Evolutionary conservation across 2,797 vertebrate genomes (phyloP).

Genomic region (Scolopax rusticola): DNA sequence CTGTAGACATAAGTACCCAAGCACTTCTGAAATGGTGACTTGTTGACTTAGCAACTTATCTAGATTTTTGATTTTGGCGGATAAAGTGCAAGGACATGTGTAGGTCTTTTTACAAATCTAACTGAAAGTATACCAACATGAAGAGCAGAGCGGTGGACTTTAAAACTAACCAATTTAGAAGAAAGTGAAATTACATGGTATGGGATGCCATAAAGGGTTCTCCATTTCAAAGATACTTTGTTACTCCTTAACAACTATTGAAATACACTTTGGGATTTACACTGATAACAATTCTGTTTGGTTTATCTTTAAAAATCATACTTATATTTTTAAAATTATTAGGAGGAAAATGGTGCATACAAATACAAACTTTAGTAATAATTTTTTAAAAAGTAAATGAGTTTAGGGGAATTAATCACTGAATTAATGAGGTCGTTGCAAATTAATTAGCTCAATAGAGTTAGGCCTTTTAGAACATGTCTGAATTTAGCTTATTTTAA

Average conservation of each 20-base stretch:
- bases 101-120: background rate
- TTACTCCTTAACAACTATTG: background rate
- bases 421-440: slow-evolving; percentile 49
- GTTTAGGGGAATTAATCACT: background rate
- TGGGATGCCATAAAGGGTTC: background rate
- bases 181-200: background rate
- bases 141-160: background rate
- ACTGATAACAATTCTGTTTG: background rate
- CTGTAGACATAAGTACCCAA: background rate
- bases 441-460: slow-evolving; percentile 26
- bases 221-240: background rate
- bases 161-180: background rate
- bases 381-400: rapidly evolving
- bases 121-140: background rate
- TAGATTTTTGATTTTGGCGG: background rate
- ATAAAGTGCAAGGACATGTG: background rate
- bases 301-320: background rate
- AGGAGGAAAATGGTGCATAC: background rate
- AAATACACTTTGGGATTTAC: background rate
- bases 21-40: background rate
- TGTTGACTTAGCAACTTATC: background rate
- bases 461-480: background rate
- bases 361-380: background rate
- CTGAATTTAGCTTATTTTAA: background rate
- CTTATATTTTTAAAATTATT: background rate